A percentile compares a stretch with the other conserved stretches of the same genome.
Evolutionary conservation across 2,797 vertebrate species (phyloP).

Genomic region (Phylloscopus collybita): DNA sequence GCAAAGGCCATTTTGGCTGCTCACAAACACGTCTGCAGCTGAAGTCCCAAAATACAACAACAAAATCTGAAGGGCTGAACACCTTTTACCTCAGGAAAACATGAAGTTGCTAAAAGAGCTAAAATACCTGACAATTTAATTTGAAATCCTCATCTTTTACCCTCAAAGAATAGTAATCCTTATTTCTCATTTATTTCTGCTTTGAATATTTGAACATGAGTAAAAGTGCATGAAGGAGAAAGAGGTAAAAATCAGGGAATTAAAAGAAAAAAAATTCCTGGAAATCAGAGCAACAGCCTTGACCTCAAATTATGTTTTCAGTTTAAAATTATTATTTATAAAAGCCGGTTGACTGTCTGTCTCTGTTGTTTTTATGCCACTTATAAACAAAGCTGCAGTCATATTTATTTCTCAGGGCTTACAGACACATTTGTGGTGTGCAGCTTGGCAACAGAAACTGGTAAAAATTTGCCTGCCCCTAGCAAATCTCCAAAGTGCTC

Average conservation of each 20-base stretch:
- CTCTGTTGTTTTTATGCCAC: constrained; percentile 53
- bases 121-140: not conserved
- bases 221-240: not conserved
- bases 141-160: not conserved
- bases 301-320: constrained; percentile 52
- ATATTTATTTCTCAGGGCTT: constrained; percentile 38
- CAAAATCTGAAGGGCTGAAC: not conserved
- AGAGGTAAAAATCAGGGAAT: not conserved
- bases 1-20: not conserved
- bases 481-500: not conserved
- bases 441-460: constrained; percentile 32
- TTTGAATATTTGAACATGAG: not conserved
- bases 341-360: constrained; percentile 50
- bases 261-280: constrained; percentile 10
- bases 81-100: not conserved
- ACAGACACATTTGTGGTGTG: constrained; percentile 54
- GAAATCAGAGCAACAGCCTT: constrained; percentile 40
- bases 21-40: not conserved
- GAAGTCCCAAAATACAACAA: not conserved
- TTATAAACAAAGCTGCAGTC: constrained; percentile 62
- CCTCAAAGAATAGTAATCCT: not conserved
- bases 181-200: not conserved
- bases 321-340: constrained; percentile 58
- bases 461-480: constrained; percentile 7
- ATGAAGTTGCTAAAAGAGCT: not conserved